phyloP scores from a whole-genome alignment of 2,888 invertebrate genomes.

The Lobophora halterata region DNA sequence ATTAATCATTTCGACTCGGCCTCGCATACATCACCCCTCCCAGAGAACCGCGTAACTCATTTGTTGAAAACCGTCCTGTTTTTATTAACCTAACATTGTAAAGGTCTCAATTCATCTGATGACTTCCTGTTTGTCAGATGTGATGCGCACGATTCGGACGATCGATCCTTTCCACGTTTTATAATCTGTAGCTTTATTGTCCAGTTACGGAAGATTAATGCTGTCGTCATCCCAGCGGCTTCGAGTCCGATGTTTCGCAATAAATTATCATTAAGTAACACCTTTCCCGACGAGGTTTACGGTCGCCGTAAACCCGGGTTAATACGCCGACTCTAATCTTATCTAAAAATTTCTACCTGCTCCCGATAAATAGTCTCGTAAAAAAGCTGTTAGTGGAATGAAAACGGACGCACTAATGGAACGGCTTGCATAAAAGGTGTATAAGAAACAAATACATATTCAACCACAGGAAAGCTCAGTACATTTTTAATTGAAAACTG shows the following conservation, averaged over 20 bases:
- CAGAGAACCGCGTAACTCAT: conserved; percentile 60
- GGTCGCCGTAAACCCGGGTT: conserved; percentile 61
- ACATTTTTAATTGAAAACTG: conserved; percentile 47
- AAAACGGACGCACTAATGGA: conserved; percentile 50
- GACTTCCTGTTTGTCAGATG: conserved; percentile 65
- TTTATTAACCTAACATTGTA: conserved; percentile 68
- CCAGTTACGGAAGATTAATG: conserved; percentile 72
- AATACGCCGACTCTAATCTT: conserved; percentile 59
- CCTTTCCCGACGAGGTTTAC: conserved; percentile 64
- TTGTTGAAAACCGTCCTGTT: conserved; percentile 55
- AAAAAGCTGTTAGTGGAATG: conserved; percentile 43
- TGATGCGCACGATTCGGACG: conserved; percentile 45
- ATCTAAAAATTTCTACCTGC: conserved; percentile 70
- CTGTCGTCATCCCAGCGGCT: conserved; percentile 56
- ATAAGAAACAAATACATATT: conserved; percentile 51
- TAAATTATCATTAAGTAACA: conserved; percentile 78
- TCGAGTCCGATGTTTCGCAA: conserved; percentile 63
- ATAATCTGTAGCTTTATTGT: conserved; percentile 53
- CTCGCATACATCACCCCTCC: conserved; percentile 63
- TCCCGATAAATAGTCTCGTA: conserved; percentile 56
- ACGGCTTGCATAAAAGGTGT: conserved; percentile 42
- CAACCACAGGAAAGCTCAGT: conserved; percentile 44
- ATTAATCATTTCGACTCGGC: conserved; percentile 66
- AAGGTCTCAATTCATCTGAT: conserved; percentile 71
- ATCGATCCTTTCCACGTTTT: conserved; percentile 49